A percentile compares a stretch with the other conserved stretches of the same genome.
Conservation (phyloP, 2,888 invertebrate species). For the Boloria euphrosyne region DNA sequence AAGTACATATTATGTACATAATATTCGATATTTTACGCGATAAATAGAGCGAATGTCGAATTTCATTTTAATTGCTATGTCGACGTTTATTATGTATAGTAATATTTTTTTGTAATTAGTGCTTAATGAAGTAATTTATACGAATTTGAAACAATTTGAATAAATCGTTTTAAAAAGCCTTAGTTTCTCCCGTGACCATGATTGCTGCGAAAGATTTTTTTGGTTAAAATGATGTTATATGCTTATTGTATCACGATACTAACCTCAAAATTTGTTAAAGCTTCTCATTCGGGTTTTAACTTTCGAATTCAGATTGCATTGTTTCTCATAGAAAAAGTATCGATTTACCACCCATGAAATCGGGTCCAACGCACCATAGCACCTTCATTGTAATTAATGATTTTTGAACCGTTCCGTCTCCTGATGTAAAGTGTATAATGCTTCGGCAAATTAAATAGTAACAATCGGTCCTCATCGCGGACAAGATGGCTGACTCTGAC, state of each 20-base stretch:
- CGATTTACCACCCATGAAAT: slow-evolving; percentile 39
- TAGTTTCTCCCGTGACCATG: too few relatives aligned
- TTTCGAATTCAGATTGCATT: slow-evolving; percentile 17
- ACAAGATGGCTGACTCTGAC: slow-evolving; percentile 29
- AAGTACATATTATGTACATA: too few relatives aligned
- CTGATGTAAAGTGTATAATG: slow-evolving; percentile 19
- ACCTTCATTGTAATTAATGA: slow-evolving; percentile 27
- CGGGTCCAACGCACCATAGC: slow-evolving; percentile 33
- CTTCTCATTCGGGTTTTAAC: slow-evolving; percentile 6
- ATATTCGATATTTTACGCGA: too few relatives aligned
- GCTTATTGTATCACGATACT: background rate
- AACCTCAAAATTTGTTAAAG: background rate
- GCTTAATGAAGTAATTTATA: too few relatives aligned
- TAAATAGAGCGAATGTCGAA: too few relatives aligned
- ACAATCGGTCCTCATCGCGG: slow-evolving; percentile 29
- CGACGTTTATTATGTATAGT: too few relatives aligned
- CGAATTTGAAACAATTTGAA: background rate
- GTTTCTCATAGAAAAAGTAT: slow-evolving; percentile 32
- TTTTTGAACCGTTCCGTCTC: slow-evolving; percentile 14
- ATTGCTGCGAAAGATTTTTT: too few relatives aligned
- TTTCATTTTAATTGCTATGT: too few relatives aligned
- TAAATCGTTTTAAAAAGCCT: too few relatives aligned
- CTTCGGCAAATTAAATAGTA: slow-evolving; percentile 25
- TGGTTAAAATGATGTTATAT: background rate
- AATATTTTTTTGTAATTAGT: too few relatives aligned